Conservation (phyloP, 2,113 vertebrate species). For the Phalacrocorax aristotelis region DNA sequence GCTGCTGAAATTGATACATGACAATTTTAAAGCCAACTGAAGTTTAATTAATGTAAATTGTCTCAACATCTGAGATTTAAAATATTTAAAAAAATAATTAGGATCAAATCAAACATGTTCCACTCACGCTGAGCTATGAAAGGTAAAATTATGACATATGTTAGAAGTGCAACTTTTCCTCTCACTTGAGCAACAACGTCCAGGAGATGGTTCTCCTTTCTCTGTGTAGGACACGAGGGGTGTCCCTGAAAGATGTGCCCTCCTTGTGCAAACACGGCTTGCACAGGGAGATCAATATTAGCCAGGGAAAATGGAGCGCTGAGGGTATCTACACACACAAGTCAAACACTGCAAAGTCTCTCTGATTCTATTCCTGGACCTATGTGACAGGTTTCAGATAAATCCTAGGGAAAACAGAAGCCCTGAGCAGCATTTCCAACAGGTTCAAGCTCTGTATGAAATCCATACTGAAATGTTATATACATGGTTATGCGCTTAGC, state of each 20-base stretch:
- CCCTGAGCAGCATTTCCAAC: neutral
- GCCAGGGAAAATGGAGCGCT: neutral
- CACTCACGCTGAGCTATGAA: neutral
- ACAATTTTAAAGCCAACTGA: conserved; percentile 42
- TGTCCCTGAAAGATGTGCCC: neutral
- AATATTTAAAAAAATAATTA: neutral
- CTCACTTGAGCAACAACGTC: neutral
- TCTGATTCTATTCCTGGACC: neutral
- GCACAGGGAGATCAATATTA: neutral
- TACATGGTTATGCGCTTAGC: neutral
- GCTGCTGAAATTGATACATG: conserved; percentile 59
- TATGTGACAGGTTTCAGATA: neutral
- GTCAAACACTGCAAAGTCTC: neutral
- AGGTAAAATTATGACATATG: neutral
- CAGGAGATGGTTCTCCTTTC: neutral
- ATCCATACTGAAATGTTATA: neutral
- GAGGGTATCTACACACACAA: neutral
- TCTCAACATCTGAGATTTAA: conserved; percentile 32
- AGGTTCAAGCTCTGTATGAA: neutral
- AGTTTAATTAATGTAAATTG: conserved; percentile 60
- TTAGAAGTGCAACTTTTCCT: neutral
- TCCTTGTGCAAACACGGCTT: neutral
- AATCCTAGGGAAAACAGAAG: neutral
- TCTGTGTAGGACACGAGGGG: neutral
- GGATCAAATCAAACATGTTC: neutral